Evolutionary conservation across 2,113 vertebrate species (phyloP), one percentile per base, ranked within the genome.

Genomic region (Emydura subglobosa): DNA sequence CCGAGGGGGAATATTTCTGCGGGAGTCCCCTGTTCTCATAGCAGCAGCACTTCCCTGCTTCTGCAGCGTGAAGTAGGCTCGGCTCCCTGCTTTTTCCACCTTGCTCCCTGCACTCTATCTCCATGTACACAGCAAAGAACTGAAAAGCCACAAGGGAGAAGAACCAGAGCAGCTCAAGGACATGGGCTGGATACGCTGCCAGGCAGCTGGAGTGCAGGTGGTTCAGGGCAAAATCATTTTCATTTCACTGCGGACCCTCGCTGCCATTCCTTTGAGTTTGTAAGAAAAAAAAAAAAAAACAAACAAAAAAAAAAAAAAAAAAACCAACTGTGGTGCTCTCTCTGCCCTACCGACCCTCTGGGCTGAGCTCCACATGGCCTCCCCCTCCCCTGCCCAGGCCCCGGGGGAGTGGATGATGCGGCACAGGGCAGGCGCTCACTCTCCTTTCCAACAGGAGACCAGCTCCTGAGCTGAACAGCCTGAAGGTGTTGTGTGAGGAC

Each of bases 311-410:
- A 0, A 39, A 39, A 11, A 34, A 13, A 16, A 74, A 74, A 74
- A 74, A 0, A 39, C 3, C 68, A 42, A 10, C 4, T 10, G 14
- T 9, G 50, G 50, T 24, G 17, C 21, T 1, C 39, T 3, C 21
- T 1, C 39, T 3, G 68, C n/a, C 25, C 22, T 5, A 4, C n/a
- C 22, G 68, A 22, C 10, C 5, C n/a, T 39, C n/a, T 74, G 21
- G 21, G 68, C n/a, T 42, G 19, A 74, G 3, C 17, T 42, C 68
- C 29, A 34, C 11, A 29, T 13, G 14, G 59, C 13, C 79, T 82
- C 61, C 17, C 27, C 34, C 24, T 31, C 31, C 50, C 50, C 11
- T 51, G 6, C 50, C 50, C 13, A 14, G 14, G 14, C 86, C 47
- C 47, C 34, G 80, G 65, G 82, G 14, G 6, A 55, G 78, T 86